Evolutionary conservation across 2,888 invertebrate genomes (phyloP).

Genomic region (Euphydryas editha): DNA sequence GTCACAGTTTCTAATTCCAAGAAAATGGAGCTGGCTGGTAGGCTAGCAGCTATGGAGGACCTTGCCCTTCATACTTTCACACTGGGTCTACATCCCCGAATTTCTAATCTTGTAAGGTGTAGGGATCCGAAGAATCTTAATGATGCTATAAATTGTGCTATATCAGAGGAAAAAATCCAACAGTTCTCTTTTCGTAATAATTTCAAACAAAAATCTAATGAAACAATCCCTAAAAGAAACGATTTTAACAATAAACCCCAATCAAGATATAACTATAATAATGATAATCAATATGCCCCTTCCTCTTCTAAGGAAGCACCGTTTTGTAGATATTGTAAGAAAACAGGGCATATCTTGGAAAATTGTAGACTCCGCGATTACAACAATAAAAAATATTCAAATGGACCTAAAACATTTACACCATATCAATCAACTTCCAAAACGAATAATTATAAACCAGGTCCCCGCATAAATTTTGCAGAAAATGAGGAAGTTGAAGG

Average conservation of each 20-base stretch:
- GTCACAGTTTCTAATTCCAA: neutral
- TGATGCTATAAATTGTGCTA: constrained; percentile 22
- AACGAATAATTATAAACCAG: neutral
- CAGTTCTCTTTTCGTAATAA: neutral
- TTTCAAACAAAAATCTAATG: neutral
- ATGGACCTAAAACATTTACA: constrained; percentile 8
- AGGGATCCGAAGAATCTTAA: constrained; percentile 17
- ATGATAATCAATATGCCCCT: constrained; percentile 11
- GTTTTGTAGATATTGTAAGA: constrained; percentile 18
- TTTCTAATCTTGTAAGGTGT: constrained; percentile 22
- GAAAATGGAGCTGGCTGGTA: constrained; percentile 25
- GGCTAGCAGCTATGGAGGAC: constrained; percentile 46
- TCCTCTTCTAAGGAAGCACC: constrained; percentile 1
- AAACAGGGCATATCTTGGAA: constrained; percentile 15
- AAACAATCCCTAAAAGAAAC: neutral
- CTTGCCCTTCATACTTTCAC: constrained; percentile 42
- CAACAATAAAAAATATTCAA: constrained; percentile 20
- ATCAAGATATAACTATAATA: neutral
- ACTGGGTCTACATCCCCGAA: constrained; percentile 29
- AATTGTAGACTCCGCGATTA: constrained; percentile 16
- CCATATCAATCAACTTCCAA: constrained; percentile 10
- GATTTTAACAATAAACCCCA: too few relatives aligned
- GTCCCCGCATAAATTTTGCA: constrained; percentile 4
- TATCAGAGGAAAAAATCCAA: constrained; percentile 29
- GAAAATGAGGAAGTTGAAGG: neutral